Percentiles rank a stretch among this genome's conserved stretches.
phyloP scores from a whole-genome alignment of 1,140 invertebrate genomes.

The Plutomurus gul region DNA sequence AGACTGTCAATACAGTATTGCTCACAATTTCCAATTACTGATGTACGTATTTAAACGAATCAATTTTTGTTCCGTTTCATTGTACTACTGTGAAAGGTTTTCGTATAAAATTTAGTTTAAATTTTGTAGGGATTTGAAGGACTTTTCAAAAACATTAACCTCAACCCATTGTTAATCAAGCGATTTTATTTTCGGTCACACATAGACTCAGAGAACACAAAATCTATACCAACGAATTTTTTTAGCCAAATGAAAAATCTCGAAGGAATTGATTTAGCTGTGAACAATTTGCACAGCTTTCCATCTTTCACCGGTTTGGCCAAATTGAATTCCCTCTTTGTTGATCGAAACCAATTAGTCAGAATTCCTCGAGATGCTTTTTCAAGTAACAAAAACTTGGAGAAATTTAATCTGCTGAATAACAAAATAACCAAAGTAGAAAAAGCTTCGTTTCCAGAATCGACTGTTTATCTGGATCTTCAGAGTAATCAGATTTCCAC shows the following conservation, averaged over 20 bases:
- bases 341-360: constrained; percentile 32
- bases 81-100: neutral
- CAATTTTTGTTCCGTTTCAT: neutral
- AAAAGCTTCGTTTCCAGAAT: constrained; percentile 32
- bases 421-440: constrained; percentile 38
- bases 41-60: neutral
- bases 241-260: constrained; percentile 20
- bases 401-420: constrained; percentile 7
- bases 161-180: neutral
- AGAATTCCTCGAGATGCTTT: constrained; percentile 30
- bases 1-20: neutral
- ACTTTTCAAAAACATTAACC: neutral
- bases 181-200: neutral
- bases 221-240: neutral
- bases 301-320: constrained; percentile 23
- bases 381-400: constrained; percentile 16
- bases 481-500: constrained; percentile 35
- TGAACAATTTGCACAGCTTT: constrained; percentile 21
- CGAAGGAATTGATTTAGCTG: constrained; percentile 25
- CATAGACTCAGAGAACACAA: neutral
- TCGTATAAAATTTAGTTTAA: neutral
- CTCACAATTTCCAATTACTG: neutral
- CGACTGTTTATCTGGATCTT: constrained; percentile 28
- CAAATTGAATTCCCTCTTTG: constrained; percentile 27
- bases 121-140: neutral